Evolutionary conservation across 2,888 invertebrate species (phyloP).

Genomic region (Hylaea fasciaria): DNA sequence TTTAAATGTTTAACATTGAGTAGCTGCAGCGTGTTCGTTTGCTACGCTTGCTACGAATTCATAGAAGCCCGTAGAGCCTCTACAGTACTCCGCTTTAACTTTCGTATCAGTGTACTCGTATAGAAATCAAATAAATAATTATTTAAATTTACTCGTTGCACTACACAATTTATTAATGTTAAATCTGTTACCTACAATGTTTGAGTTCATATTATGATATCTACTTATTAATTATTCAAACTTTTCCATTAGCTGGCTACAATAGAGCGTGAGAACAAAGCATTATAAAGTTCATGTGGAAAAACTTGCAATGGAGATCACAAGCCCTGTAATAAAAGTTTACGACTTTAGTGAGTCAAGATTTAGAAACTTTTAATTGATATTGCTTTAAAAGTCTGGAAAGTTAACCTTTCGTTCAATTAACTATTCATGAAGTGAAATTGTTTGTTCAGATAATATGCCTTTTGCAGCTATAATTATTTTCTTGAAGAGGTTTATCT

Average conservation of each 20-base stretch:
- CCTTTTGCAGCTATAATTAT: background rate
- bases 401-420: constrained; percentile 10
- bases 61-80: constrained; percentile 17
- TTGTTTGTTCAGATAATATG: background rate
- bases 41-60: constrained; percentile 8
- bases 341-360: constrained; percentile 13
- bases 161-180: too few relatives aligned
- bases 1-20: too few relatives aligned
- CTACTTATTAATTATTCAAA: background rate
- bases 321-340: constrained; percentile 21
- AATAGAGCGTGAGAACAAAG: constrained; percentile 9
- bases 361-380: constrained; percentile 34
- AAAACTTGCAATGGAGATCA: constrained; percentile 12
- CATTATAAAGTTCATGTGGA: constrained; percentile 1
- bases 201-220: too few relatives aligned
- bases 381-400: constrained; percentile 25
- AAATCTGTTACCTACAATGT: too few relatives aligned
- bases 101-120: too few relatives aligned
- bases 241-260: constrained; percentile 5
- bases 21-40: background rate
- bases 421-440: background rate
- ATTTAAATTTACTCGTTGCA: too few relatives aligned
- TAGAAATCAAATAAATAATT: too few relatives aligned
- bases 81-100: background rate
- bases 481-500: too few relatives aligned